Evolutionary conservation across 2,888 invertebrate genomes (phyloP).

Genomic region (Brassicogethes aeneus): DNA sequence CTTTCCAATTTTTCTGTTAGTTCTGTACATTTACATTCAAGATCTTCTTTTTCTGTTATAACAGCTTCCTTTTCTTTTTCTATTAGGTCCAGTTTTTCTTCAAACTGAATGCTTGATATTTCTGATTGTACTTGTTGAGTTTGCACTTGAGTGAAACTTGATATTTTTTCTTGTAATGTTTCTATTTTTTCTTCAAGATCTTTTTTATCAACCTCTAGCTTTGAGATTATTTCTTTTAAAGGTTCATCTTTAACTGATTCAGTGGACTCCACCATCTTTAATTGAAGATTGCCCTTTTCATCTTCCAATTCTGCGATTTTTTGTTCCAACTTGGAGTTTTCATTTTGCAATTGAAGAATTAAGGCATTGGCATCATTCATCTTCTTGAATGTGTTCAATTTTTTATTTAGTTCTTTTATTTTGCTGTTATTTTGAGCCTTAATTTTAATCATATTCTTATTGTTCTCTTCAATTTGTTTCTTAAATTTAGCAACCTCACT

Average conservation of each 20-base stretch:
- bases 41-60: constrained; percentile 43
- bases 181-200: constrained; percentile 53
- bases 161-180: constrained; percentile 51
- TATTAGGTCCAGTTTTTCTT: constrained; percentile 60
- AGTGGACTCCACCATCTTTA: constrained; percentile 67
- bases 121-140: constrained; percentile 67
- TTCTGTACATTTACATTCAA: constrained; percentile 47
- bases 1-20: constrained; percentile 47
- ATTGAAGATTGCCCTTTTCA: constrained; percentile 84
- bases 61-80: constrained; percentile 45
- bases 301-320: constrained; percentile 72
- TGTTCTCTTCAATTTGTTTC: constrained; percentile 63
- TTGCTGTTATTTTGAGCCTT: constrained; percentile 64
- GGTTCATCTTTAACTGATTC: constrained; percentile 53
- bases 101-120: constrained; percentile 67
- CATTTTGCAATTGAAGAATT: constrained; percentile 53
- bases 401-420: constrained; percentile 67
- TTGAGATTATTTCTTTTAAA: not conserved
- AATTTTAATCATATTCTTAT: constrained; percentile 68
- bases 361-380: constrained; percentile 60
- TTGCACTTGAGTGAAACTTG: constrained; percentile 53
- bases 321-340: constrained; percentile 56
- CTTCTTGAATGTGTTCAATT: constrained; percentile 57
- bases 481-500: constrained; percentile 47
- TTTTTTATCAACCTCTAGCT: constrained; percentile 18